Conservation (phyloP, 2,113 vertebrate species). For the Porphyrio hochstetteri region DNA sequence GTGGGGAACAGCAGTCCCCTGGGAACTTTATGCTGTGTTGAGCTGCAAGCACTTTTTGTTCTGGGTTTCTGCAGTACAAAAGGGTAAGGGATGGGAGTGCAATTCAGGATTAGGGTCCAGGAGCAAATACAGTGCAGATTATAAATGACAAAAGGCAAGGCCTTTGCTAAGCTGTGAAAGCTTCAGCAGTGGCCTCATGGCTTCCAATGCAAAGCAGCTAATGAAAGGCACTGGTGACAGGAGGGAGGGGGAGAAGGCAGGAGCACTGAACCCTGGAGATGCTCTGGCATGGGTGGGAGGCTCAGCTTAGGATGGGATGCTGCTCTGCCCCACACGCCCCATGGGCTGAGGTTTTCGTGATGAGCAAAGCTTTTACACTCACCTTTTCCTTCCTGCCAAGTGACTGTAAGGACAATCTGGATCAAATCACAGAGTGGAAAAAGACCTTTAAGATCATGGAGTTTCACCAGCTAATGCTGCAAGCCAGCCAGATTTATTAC, state of each 20-base stretch:
- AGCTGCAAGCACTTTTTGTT: neutral
- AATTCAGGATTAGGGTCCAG: neutral
- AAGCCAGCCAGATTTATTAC: neutral
- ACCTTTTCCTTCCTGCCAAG: fast-evolving
- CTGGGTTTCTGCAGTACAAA: neutral
- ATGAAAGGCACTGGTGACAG: neutral
- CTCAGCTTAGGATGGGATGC: fast-evolving
- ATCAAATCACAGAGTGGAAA: neutral
- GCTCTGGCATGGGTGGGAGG: neutral
- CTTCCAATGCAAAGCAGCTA: neutral
- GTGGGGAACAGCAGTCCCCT: neutral
- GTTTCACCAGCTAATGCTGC: too few relatives aligned
- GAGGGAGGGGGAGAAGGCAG: neutral
- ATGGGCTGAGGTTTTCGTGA: fast-evolving
- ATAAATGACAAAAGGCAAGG: neutral
- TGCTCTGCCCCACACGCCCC: neutral
- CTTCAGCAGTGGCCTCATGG: neutral
- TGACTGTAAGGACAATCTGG: neutral
- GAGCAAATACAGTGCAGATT: neutral
- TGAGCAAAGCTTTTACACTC: neutral
- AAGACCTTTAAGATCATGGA: too few relatives aligned
- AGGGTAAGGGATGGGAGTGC: neutral
- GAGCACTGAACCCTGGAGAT: neutral
- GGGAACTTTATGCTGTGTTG: neutral
- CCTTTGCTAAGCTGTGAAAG: neutral